Evolutionary conservation across 1,140 invertebrate genomes (phyloP).

Genomic region (Hermetia illucens): DNA sequence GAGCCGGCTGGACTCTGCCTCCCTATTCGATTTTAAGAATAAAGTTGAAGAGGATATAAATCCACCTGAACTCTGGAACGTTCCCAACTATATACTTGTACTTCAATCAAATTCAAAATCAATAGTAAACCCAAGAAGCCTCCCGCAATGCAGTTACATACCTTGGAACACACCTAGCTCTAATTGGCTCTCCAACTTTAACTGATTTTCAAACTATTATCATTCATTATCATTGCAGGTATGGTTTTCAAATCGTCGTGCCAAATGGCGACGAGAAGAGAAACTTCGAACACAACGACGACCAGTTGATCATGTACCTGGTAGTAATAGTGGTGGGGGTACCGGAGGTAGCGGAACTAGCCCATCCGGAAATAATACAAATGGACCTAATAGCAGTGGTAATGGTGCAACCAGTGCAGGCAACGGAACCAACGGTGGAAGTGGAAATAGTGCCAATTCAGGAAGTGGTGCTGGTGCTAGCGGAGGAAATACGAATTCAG

Average conservation of each 20-base stretch:
- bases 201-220: too few species aligned
- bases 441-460: constrained; percentile 6
- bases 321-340: background rate
- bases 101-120: too few species aligned
- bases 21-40: too few species aligned
- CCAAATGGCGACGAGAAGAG: constrained; percentile 97
- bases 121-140: too few species aligned
- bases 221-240: too few species aligned
- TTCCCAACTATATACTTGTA: too few species aligned
- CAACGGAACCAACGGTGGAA: constrained; percentile 4
- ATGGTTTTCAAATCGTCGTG: constrained; percentile 97
- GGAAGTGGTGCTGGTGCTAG: constrained; percentile 17
- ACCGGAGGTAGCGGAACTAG: background rate
- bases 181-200: too few species aligned
- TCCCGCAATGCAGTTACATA: too few species aligned
- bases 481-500: constrained; percentile 25
- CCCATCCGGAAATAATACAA: background rate
- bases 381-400: background rate
- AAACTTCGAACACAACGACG: constrained; percentile 84
- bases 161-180: too few species aligned
- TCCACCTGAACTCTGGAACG: too few species aligned
- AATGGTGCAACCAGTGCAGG: constrained; percentile 2
- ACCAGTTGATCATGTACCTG: constrained; percentile 37
- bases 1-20: too few species aligned
- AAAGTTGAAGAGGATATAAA: too few species aligned